Conservation (phyloP, 2,888 invertebrate species). For the Oligia fasciuncula region DNA sequence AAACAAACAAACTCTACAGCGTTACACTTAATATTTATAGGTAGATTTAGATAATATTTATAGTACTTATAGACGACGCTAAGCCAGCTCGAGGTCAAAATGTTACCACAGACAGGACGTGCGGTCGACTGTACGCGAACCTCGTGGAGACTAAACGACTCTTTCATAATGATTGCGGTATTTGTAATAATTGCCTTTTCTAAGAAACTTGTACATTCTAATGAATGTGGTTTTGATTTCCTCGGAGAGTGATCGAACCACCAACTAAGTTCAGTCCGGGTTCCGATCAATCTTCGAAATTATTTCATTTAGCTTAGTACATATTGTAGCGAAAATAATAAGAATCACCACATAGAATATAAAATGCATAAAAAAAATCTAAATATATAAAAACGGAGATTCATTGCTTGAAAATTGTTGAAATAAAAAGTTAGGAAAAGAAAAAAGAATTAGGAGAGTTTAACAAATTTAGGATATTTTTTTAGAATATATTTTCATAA, state of each 20-base stretch:
- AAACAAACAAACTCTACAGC: no score
- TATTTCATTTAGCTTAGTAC: constrained; percentile 12
- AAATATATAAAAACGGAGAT: no score
- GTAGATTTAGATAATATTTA: no score
- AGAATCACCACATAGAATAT: no score
- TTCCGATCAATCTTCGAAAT: not conserved
- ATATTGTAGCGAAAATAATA: not conserved
- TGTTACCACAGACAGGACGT: not conserved
- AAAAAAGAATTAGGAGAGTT: no score
- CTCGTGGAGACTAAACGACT: not conserved
- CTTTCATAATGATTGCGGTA: not conserved
- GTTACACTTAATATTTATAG: no score
- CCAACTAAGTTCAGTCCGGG: not conserved
- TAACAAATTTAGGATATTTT: no score
- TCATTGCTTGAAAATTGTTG: no score
- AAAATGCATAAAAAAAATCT: no score
- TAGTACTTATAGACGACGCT: not conserved
- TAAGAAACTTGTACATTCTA: not conserved
- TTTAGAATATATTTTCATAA: no score
- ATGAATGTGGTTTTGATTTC: constrained; percentile 26
- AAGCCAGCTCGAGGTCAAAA: not conserved
- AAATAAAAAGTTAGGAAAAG: no score
- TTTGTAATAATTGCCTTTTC: not conserved
- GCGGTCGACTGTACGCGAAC: not conserved
- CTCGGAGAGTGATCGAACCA: not conserved